phyloP scores from a whole-genome alignment of 2,888 invertebrate genomes.

The Ceramica pisi region DNA sequence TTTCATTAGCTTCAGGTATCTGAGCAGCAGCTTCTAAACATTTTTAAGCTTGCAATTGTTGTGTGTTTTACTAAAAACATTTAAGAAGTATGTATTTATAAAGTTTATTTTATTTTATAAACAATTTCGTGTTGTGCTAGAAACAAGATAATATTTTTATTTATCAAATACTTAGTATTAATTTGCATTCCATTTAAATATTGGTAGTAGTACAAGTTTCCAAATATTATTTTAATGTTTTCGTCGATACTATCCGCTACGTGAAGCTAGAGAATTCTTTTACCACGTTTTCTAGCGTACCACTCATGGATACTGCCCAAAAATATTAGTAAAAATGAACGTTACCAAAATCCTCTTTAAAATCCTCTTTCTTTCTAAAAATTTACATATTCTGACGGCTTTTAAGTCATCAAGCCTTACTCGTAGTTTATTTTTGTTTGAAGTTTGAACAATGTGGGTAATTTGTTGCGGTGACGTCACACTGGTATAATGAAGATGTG shows the following conservation, averaged over 20 bases:
- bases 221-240: background rate
- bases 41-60: background rate
- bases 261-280: background rate
- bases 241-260: background rate
- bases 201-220: background rate
- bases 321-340: background rate
- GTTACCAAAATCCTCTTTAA: background rate
- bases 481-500: slow-evolving; percentile 36
- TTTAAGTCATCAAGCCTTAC: background rate
- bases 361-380: background rate
- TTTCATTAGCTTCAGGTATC: slow-evolving; percentile 31
- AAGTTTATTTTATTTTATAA: background rate
- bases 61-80: background rate
- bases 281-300: background rate
- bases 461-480: slow-evolving; percentile 35
- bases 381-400: background rate
- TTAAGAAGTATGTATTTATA: background rate
- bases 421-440: background rate
- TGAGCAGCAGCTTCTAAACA: slow-evolving; percentile 14
- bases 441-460: background rate
- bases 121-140: background rate
- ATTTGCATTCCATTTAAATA: background rate
- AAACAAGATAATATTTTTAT: background rate
- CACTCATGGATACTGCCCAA: background rate
- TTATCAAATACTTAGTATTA: background rate